Evolutionary conservation across 2,888 invertebrate genomes (phyloP), one percentile per base, ranked within the genome.

Genomic region (Lithophane semibrunnea): DNA sequence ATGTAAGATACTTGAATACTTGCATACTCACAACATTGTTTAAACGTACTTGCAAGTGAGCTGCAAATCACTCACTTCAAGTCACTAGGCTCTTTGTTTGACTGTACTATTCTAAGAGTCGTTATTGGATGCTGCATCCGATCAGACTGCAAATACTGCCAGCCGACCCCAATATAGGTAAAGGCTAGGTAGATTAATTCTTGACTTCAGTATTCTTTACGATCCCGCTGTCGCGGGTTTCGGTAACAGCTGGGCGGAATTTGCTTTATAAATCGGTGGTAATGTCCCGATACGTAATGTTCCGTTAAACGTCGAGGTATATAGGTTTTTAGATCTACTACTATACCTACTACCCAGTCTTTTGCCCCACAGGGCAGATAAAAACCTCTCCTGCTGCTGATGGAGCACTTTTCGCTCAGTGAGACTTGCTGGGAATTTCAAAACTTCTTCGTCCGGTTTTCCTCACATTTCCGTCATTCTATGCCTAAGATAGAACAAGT

Each of bases 201-300:
- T 60, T 24, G 13, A 24, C 58, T 24, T 86, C 52, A 85, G 84
- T 87, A 88, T 90, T 88, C 85, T 74, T 79, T 79, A 71, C 84
- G 76, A 85, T 83, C 86, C 79, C 78, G 71, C 63, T 79, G 79
- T 84, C 87, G 79, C 81, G 84, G 86, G 83, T 87, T 87, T 90
- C 63, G 90, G 92, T 87, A 93, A 92, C 94, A 94, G 92, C 92
- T 93, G 92, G 91, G 86, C 79, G 77, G 85, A 92, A 94, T 94
- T 93, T 92, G 89, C 91, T 92, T 93, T 92, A 93, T 93, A 93
- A 93, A 94, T 93, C 89, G 86, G 82, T 79, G 77, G 83, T 84
- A 90, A 83, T 82, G 86, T 76, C 47, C 69, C 76, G 1, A 5
- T 60, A 60, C 75, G 80, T 80, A 82, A 75, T 56, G 29, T 64